Evolutionary conservation across 2,113 vertebrate species (phyloP).

Genomic region (Ictalurus furcatus): DNA sequence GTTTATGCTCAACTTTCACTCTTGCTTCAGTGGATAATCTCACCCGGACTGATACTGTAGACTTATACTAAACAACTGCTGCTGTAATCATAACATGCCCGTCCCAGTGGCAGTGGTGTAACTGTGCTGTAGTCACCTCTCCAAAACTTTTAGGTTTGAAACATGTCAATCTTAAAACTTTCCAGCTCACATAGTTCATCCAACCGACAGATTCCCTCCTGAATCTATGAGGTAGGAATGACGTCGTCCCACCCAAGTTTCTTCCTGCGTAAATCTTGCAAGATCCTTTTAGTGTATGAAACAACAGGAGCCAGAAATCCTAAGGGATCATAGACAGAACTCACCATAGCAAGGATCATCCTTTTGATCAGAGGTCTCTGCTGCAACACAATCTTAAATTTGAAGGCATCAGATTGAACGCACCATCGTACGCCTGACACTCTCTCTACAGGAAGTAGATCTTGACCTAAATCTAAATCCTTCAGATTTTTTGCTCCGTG

Average conservation of each 20-base stretch:
- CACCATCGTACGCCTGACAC: neutral
- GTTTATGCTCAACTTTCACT: neutral
- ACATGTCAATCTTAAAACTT: neutral
- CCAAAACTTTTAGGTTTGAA: neutral
- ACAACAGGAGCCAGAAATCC: neutral
- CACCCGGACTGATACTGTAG: too few relatives aligned
- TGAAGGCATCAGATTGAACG: neutral
- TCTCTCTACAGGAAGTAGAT: neutral
- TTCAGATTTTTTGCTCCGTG: too few relatives aligned
- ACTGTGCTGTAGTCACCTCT: neutral
- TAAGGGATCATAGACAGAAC: neutral
- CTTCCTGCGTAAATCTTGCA: neutral
- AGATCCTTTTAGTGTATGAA: neutral
- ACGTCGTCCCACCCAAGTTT: neutral
- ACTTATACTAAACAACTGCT: neutral
- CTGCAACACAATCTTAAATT: neutral
- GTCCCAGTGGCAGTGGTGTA: neutral
- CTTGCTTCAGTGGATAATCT: neutral
- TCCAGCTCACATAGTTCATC: neutral
- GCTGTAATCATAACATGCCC: neutral
- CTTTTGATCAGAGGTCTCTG: neutral
- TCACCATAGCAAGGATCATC: neutral
- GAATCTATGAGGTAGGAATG: too few relatives aligned
- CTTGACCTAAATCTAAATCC: too few relatives aligned
- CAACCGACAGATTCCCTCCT: neutral